Evolutionary conservation across 2,888 invertebrate species (phyloP).

Genomic region (Brenthis ino): DNA sequence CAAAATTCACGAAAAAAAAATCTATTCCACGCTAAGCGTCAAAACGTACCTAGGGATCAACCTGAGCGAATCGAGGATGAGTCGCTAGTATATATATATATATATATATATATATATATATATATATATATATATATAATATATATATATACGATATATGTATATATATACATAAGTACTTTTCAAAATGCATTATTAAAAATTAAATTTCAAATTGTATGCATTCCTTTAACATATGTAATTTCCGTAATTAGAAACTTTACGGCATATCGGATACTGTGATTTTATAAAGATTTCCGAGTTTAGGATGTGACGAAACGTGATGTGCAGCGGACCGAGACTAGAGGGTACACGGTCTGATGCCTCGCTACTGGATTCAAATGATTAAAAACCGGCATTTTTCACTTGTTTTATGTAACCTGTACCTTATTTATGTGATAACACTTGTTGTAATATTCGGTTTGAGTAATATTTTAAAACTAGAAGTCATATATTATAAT

Average conservation of each 20-base stretch:
- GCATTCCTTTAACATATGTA: background rate
- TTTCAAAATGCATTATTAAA: too few relatives aligned
- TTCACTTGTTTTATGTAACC: constrained; percentile 28
- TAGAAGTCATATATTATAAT: background rate
- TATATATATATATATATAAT: too few relatives aligned
- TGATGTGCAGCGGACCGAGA: constrained; percentile 61
- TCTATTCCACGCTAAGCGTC: too few relatives aligned
- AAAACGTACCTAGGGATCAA: too few relatives aligned
- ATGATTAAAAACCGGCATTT: constrained; percentile 33
- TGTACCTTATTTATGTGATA: constrained; percentile 25
- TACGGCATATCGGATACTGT: constrained; percentile 9
- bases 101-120: too few relatives aligned
- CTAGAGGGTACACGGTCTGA: constrained; percentile 64
- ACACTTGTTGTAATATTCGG: constrained; percentile 8
- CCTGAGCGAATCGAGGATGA: too few relatives aligned
- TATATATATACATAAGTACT: too few relatives aligned
- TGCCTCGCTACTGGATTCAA: constrained; percentile 49
- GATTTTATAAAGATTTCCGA: constrained; percentile 23
- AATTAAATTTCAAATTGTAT: too few relatives aligned
- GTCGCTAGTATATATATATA: too few relatives aligned
- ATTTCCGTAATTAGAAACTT: constrained; percentile 12
- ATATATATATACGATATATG: too few relatives aligned
- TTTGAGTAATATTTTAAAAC: background rate
- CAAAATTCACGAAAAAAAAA: too few relatives aligned
- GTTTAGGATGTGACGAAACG: constrained; percentile 49